phyloP scores from a whole-genome alignment of 2,113 vertebrate species.

The Fulmarus glacialis region DNA sequence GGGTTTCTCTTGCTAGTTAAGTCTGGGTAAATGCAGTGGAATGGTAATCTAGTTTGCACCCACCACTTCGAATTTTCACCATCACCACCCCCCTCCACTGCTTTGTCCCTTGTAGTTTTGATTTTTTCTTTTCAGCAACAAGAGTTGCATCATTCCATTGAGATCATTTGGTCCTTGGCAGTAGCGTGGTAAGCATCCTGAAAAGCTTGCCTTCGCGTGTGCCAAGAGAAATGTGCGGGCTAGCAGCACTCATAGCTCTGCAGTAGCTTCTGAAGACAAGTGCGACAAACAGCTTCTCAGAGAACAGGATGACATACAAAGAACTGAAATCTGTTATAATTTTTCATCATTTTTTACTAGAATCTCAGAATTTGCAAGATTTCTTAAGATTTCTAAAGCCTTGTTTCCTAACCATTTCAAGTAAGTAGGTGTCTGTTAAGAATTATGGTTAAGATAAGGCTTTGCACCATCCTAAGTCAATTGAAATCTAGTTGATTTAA shows the following conservation, averaged over 20 bases:
- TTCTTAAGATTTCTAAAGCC: background rate
- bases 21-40: background rate
- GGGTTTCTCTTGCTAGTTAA: background rate
- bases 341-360: background rate
- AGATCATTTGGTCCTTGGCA: background rate
- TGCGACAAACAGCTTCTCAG: background rate
- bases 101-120: background rate
- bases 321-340: background rate
- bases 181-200: background rate
- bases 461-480: background rate
- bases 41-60: background rate
- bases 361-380: background rate
- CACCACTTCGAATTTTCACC: background rate
- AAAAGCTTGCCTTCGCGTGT: rapidly evolving
- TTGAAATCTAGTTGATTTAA: background rate
- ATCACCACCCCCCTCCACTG: rapidly evolving
- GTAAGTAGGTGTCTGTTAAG: background rate
- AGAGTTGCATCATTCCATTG: background rate
- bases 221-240: background rate
- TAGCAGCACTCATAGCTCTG: background rate
- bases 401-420: background rate
- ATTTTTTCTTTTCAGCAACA: background rate
- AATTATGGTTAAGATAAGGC: background rate
- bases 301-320: background rate
- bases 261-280: background rate